Base-by-base conservation (phyloP, 2,888 invertebrate species). In the Marronus borbonicus region DNA sequence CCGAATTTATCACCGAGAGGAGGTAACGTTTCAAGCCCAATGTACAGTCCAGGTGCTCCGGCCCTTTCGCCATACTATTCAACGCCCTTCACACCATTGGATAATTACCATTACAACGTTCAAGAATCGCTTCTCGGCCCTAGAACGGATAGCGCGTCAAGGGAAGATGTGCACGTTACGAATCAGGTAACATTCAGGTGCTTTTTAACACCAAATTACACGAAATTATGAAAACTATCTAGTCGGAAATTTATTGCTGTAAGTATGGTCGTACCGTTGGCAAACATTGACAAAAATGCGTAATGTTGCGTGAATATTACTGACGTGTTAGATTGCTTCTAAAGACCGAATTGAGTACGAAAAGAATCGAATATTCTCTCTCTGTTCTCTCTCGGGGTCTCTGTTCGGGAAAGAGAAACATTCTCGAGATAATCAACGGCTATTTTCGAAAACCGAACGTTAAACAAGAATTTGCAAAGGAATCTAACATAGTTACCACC, bases 31-130 rank as follows among this genome's bases (percentile, higher is more conserved):
- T 65, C 80, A 52, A 82, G 83, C 66, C 81, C 83, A 80, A 89
- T 91, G 66, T 90, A 89, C 75, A 90, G 91, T 82, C 90, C 90
- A 1, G 91, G 89, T 28, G 87, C 86, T 10, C 84, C 87, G n/a
- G 87, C 88, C 12, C 83, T 89, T 69, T 88, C 87, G 5, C 88
- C 89, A 2, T 85, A 85, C 75, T 89, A 88, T 78, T 85, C 87
- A 0, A 83, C 86, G 14, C 87, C 88, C 1, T 84, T 88, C 69
- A 86, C 88, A 1, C 86, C 89, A 3, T 80, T 88, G 74, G 88
- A 88, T 78, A 85, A 87, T 75, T 85, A 87, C 70, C 87, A 87
- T 77, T 88, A 87, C 80, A 76, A 39, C 50, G 74, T 81, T 3
- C 83, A 85, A 81, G 87, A 88, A 50, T 82, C 82, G 66, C 81